Evolutionary conservation across 1,140 invertebrate species (phyloP), one percentile per base, ranked within the genome.

Genomic region (Tetragonula clypearis): DNA sequence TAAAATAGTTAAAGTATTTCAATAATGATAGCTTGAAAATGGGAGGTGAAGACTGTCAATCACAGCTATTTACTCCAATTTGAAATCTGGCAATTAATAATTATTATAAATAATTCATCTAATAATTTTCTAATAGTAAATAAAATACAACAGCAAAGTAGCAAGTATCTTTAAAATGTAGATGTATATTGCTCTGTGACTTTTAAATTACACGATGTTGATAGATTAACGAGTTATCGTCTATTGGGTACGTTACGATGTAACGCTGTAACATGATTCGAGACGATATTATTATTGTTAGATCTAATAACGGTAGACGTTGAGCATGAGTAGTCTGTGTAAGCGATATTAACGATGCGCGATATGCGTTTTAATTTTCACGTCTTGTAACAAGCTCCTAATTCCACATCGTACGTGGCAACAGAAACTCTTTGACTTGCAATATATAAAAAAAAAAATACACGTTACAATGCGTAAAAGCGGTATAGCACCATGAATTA

Each of bases 331-430:
- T 30, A 19, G 79, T 11, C 17, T 21, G 30, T 2, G 69, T 62
- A 65, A 74, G 60, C 72, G 69, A 73, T 73, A 73, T 53, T 53
- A 71, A 82, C 30, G 71, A 74, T 82, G 35, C 35, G 71, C 17
- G 12, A 12, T 30, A 21, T 17, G n/a, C 19, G 17, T 17, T 26
- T 62, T 58, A 73, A 81, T 82, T 49, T 65, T 5, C n/a, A 65
- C 55, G n/a, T 41, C 5, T 41, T 19, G 49, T 26, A 65, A 82
- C 26, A 41, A 55, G n/a, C 41, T 17, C 56, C 41, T 74, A 35
- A 65, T 82, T 82, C 65, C 41, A 82, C 23, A 19, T 60, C 53
- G 35, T 23, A 72, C 68, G 68, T 81, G 56, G 68, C 72, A 72
- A 72, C 79, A 68, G 79, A 81, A 72, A 41, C 56, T 72, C 30